Evolutionary conservation across 2,888 invertebrate species (phyloP).

Genomic region (Biston betularia): DNA sequence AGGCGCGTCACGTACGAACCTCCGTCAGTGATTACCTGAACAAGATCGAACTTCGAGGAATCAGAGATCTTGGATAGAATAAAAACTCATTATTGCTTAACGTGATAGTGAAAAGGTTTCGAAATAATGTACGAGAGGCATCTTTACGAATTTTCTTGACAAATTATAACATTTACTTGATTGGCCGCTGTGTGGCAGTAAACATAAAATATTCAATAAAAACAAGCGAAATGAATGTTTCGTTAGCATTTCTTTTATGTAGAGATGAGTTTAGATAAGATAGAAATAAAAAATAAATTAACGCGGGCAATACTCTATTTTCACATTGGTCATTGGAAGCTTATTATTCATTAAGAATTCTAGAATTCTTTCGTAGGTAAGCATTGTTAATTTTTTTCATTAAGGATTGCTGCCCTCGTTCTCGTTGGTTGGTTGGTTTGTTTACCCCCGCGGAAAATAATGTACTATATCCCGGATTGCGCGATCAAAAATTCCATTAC

Average conservation of each 20-base stretch:
- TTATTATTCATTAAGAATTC: no score
- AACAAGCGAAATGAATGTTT: no score
- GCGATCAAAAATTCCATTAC: constrained; percentile 39
- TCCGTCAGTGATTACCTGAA: constrained; percentile 54
- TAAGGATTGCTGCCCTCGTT: no score
- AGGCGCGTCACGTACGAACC: constrained; percentile 54
- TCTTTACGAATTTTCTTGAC: constrained; percentile 1
- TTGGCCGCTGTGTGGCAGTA: neutral
- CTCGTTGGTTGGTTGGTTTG: no score
- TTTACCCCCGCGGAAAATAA: neutral
- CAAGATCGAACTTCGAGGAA: constrained; percentile 53
- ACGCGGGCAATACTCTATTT: no score
- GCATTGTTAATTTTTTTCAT: no score
- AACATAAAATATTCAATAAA: neutral
- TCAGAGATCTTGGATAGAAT: constrained; percentile 56
- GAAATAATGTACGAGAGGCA: neutral
- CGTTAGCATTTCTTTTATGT: no score
- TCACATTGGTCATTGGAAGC: no score
- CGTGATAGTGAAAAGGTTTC: constrained; percentile 9
- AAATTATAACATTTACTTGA: constrained; percentile 1
- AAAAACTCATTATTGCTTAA: constrained; percentile 41
- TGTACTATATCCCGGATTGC: constrained; percentile 16
- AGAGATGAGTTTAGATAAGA: no score
- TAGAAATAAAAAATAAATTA: no score
- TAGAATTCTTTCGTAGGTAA: no score